phyloP scores from a whole-genome alignment of 2,113 vertebrate species.

The Trichechus manatus region DNA sequence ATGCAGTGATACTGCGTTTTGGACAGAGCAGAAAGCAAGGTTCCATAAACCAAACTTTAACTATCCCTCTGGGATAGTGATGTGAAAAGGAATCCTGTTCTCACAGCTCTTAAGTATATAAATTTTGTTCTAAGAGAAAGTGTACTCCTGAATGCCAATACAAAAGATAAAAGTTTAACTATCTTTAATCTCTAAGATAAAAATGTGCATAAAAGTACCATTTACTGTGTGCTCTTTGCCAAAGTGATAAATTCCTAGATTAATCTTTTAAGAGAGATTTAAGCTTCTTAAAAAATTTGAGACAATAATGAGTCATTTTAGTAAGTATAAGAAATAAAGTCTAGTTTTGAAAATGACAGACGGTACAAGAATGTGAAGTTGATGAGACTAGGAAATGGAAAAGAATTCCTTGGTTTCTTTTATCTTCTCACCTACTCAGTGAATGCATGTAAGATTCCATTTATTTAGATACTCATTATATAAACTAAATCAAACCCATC shows the following conservation, averaged over 20 bases:
- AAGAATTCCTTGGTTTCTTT: background rate
- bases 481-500: background rate
- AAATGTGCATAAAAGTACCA: slow-evolving; percentile 75
- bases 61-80: slow-evolving; percentile 71
- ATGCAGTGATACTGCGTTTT: slow-evolving; percentile 71
- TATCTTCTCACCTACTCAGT: slow-evolving; percentile 5
- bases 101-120: slow-evolving; percentile 81
- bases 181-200: slow-evolving; percentile 78
- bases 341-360: slow-evolving; percentile 12
- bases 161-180: slow-evolving; percentile 82
- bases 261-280: slow-evolving; percentile 45
- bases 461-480: background rate
- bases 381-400: slow-evolving; percentile 17
- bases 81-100: slow-evolving; percentile 70
- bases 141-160: slow-evolving; percentile 77
- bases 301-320: slow-evolving; percentile 77
- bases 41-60: slow-evolving; percentile 81
- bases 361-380: background rate
- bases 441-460: background rate
- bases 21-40: slow-evolving; percentile 74
- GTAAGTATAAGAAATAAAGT: background rate
- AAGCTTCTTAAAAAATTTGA: slow-evolving; percentile 20
- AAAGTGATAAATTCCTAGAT: slow-evolving; percentile 73
- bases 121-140: slow-evolving; percentile 82
- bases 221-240: slow-evolving; percentile 73